Percentiles rank a stretch among this genome's conserved stretches.
phyloP scores from a whole-genome alignment of 2,888 invertebrate species.

The Nudaria mundana region DNA sequence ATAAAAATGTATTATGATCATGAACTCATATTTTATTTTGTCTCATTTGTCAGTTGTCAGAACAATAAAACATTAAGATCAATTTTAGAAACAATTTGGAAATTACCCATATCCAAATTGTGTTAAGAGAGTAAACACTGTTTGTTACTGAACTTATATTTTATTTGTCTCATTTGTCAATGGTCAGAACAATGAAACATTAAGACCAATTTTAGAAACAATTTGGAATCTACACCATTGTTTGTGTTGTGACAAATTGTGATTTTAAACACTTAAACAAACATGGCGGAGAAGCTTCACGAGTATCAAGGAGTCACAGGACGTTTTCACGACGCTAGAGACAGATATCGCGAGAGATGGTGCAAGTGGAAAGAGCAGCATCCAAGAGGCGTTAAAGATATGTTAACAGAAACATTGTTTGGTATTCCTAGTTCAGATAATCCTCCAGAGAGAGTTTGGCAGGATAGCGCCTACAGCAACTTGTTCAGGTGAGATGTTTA shows the following conservation, averaged over 20 bases:
- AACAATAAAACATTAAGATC: too few relatives aligned
- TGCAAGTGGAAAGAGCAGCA: slow-evolving; percentile 82
- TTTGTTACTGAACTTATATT: too few relatives aligned
- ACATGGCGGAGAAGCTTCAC: slow-evolving; percentile 88
- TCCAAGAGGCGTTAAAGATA: slow-evolving; percentile 75
- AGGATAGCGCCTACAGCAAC: slow-evolving; percentile 65
- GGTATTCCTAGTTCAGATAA: slow-evolving; percentile 68
- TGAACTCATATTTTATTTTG: too few relatives aligned
- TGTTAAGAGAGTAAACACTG: too few relatives aligned
- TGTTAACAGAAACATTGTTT: slow-evolving; percentile 68
- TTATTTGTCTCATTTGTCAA: too few relatives aligned
- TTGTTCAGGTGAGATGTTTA: slow-evolving; percentile 64
- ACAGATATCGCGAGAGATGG: slow-evolving; percentile 83
- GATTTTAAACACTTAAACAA: slow-evolving; percentile 8
- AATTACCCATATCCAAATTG: too few relatives aligned
- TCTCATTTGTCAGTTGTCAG: too few relatives aligned
- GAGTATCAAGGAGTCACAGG: slow-evolving; percentile 90
- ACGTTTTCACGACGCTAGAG: slow-evolving; percentile 84
- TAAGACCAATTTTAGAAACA: too few relatives aligned
- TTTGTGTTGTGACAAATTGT: neutral
- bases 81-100: too few relatives aligned
- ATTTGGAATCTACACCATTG: too few relatives aligned
- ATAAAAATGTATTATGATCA: too few relatives aligned
- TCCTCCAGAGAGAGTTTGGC: slow-evolving; percentile 57
- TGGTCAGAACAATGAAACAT: too few relatives aligned